phyloP scores from a whole-genome alignment of 2,888 invertebrate genomes.

The Thera britannica region DNA sequence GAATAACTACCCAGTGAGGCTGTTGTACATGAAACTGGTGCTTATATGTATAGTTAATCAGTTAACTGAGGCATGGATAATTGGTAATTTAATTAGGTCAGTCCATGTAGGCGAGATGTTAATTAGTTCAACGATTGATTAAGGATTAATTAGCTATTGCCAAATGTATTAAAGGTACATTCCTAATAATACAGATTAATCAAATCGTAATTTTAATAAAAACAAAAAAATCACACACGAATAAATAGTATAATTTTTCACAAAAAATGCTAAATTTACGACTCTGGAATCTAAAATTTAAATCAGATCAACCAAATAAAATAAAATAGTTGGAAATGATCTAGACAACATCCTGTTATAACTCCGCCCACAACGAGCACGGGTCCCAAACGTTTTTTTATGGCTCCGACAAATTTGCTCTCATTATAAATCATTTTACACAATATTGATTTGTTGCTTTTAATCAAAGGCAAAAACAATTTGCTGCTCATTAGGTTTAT shows the following conservation, averaged over 20 bases:
- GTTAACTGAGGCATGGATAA: conserved; percentile 12
- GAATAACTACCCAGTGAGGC: neutral
- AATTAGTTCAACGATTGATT: conserved; percentile 18
- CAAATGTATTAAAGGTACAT: neutral
- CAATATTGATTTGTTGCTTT: conserved; percentile 4
- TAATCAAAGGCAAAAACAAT: neutral
- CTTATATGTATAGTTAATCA: conserved; percentile 15
- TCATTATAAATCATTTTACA: conserved; percentile 9
- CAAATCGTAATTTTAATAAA: neutral
- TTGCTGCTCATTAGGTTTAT: conserved; percentile 6
- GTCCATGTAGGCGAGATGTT: conserved; percentile 9
- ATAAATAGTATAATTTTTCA: neutral
- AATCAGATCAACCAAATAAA: conserved; percentile 15
- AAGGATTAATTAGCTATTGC: neutral
- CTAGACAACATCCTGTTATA: conserved; percentile 22
- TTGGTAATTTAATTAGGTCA: conserved; percentile 16
- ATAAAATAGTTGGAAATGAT: conserved; percentile 1
- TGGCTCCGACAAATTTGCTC: conserved; percentile 16
- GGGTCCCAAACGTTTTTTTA: conserved; percentile 1
- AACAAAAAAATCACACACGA: neutral
- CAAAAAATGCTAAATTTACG: conserved; percentile 3
- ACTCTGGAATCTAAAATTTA: conserved; percentile 8
- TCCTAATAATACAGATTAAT: neutral
- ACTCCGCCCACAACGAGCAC: conserved; percentile 16
- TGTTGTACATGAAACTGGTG: neutral